Base-by-base conservation (phyloP, 2,113 vertebrate species). In the Phodopus roborovskii region DNA sequence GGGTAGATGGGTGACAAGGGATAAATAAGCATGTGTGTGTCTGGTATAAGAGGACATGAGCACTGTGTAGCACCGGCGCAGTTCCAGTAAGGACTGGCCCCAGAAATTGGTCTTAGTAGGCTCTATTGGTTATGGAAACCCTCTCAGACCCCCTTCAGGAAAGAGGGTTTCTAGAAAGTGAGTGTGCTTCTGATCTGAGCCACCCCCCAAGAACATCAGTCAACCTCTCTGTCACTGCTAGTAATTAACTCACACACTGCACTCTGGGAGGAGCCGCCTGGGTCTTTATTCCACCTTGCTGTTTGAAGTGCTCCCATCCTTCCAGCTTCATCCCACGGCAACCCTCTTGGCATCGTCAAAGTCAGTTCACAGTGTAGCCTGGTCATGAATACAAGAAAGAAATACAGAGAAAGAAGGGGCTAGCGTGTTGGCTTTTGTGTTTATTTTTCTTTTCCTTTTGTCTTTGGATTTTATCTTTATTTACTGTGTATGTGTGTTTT, bases 101-200 rank as follows among this genome's bases (percentile, higher is more conserved):
- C 16, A 26, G 74, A 94, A 58, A 62, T 24, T 82, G 4, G 53
- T 94, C n/a, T 88, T 39, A 92, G 33, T 81, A 79, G 26, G 11
- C 48, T 94, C 86, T 92, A n/a, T 74, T 90, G 70, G 39, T 36
- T 94, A 26, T 10, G 75, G 68, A 93, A 90, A 82, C n/a, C 84
- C 50, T 36, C 73, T 95, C 48, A 9, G 60, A 75, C 64, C 75
- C 91, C 78, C 70, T 81, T 82, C 73, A 81, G 71, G 75, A 84
- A 83, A 89, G 93, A 68, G 60, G n/a, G 64, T 91, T 96, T 93
- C 88, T 91, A 62, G 15, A 94, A 28, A 33, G 20, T 78, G 19
- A 93, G 45, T 58, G 85, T 93, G 71, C 19, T 78, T 60, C 56
- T 90, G 13, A 83, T 24, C 11, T 36, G 60, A 39, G 26, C 24